These are phyloP conservation scores for Hyperoplus lanceolatus DNA, from an alignment of 2,797 vertebrate genomes.

Conservation along the genomic window DNA sequence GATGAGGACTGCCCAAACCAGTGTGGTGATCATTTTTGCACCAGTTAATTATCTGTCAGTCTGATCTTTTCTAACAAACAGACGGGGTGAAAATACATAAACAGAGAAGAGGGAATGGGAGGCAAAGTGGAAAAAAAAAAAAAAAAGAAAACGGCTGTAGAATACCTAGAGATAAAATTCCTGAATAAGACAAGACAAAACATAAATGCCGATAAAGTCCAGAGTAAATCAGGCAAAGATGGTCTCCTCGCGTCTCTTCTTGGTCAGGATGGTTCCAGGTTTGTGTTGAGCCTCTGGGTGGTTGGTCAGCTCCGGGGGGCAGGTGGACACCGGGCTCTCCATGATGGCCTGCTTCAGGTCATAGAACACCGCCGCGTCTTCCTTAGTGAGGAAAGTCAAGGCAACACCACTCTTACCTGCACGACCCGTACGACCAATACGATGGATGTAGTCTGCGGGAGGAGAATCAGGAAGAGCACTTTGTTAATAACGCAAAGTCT, in stretches of 20 bases:
- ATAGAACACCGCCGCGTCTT: constrained; percentile 96
- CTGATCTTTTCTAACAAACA: background rate
- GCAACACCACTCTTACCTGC: constrained; percentile 97
- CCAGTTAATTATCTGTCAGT: background rate
- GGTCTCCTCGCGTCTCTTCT: constrained; percentile 98
- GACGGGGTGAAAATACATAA: constrained; percentile 11
- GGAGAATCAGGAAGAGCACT: background rate
- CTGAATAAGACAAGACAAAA: background rate
- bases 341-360: constrained; percentile 98
- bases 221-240: constrained; percentile 91
- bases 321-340: constrained; percentile 98
- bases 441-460: constrained; percentile 94
- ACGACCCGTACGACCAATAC: constrained; percentile 96
- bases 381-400: constrained; percentile 98
- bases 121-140: background rate
- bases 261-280: constrained; percentile 98
- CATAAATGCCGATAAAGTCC: background rate
- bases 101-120: background rate
- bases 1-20: background rate
- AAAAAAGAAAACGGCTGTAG: background rate
- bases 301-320: constrained; percentile 95
- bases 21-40: background rate
- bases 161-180: constrained; percentile 9
- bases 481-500: too few species aligned
- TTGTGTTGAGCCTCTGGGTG: constrained; percentile 99